Conservation (phyloP, 2,888 invertebrate genomes). For the Cyaniris semiargus region DNA sequence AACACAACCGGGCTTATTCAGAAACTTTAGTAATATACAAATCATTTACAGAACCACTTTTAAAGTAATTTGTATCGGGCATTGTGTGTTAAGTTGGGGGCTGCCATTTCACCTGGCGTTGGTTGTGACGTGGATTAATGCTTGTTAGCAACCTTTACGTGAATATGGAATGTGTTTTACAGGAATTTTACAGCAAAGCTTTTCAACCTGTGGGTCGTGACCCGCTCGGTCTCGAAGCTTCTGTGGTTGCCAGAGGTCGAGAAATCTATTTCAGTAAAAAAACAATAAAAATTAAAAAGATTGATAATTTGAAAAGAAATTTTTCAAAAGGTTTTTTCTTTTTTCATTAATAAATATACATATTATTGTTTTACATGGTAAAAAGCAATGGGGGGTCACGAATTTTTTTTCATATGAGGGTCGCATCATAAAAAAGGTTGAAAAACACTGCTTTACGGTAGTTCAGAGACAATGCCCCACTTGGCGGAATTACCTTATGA, state of each 20-base stretch:
- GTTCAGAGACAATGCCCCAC: conserved; percentile 27
- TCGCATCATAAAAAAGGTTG: too few relatives aligned
- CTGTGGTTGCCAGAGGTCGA: too few relatives aligned
- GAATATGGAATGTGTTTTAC: conserved; percentile 50
- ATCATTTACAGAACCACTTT: neutral
- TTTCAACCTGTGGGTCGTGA: too few relatives aligned
- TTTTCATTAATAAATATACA: too few relatives aligned
- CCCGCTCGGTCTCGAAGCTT: too few relatives aligned
- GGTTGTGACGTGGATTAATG: conserved; percentile 66
- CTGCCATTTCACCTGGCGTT: conserved; percentile 13
- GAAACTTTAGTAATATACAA: neutral
- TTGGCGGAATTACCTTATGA: conserved; percentile 22
- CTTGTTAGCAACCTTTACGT: conserved; percentile 48
- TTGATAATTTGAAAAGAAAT: too few relatives aligned
- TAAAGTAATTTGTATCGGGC: conserved; percentile 12
- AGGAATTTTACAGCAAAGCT: conserved; percentile 37
- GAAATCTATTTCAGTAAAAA: too few relatives aligned
- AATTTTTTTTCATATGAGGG: too few relatives aligned
- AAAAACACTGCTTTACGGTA: conserved; percentile 13
- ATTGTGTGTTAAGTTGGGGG: conserved; percentile 10
- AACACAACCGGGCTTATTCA: neutral
- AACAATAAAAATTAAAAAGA: too few relatives aligned
- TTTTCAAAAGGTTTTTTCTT: too few relatives aligned
- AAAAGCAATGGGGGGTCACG: too few relatives aligned
- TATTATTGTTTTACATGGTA: too few relatives aligned